A percentile compares a stretch with the other conserved stretches of the same genome.
phyloP scores from a whole-genome alignment of 2,888 invertebrate species.

The Pyrgus malvae region DNA sequence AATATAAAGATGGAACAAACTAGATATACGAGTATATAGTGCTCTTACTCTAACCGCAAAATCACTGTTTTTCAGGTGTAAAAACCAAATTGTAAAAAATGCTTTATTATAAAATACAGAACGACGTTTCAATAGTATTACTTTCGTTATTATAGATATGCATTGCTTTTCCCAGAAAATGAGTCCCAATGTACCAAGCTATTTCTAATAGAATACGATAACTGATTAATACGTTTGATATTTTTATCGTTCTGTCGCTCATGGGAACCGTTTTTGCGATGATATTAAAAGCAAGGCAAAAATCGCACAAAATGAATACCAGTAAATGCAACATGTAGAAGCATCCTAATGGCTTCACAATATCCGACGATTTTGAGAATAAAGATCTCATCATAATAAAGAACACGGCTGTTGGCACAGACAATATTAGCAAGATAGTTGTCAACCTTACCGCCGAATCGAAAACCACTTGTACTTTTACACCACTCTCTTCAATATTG shows the following conservation, averaged over 20 bases:
- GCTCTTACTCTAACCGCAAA: too few species aligned
- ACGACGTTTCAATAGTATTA: not conserved
- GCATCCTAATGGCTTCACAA: constrained; percentile 9
- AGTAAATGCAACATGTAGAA: constrained; percentile 25
- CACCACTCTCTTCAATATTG: not conserved
- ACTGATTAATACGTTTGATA: not conserved
- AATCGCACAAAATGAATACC: constrained; percentile 22
- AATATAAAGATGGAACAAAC: too few species aligned
- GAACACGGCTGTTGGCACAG: constrained; percentile 16
- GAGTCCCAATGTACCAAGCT: constrained; percentile 6
- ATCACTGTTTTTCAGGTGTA: too few species aligned
- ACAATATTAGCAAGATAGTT: constrained; percentile 22
- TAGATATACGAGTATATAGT: too few species aligned
- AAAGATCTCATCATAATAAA: constrained; percentile 16
- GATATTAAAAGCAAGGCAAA: constrained; percentile 1
- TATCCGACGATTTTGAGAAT: not conserved
- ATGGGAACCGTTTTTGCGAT: not conserved
- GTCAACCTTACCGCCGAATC: constrained; percentile 26
- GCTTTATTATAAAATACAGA: not conserved
- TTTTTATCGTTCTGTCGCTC: not conserved
- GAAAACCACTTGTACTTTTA: not conserved
- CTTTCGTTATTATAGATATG: constrained; percentile 6
- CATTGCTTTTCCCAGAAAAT: constrained; percentile 7
- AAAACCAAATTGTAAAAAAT: too few species aligned
- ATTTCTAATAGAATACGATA: constrained; percentile 1